phyloP scores from a whole-genome alignment of 2,888 invertebrate species.

The Sericinus montela region DNA sequence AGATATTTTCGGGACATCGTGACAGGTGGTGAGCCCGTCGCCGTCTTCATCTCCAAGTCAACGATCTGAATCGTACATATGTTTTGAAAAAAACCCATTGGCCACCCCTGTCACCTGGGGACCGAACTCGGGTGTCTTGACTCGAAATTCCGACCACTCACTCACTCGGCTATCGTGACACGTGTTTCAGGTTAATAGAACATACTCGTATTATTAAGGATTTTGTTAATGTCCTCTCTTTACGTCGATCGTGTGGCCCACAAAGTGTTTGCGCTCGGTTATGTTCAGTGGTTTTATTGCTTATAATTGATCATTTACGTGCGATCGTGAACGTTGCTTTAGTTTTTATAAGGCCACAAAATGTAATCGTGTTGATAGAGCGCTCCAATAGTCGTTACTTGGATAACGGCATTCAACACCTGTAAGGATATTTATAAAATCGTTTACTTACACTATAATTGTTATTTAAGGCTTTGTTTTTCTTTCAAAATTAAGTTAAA shows the following conservation, averaged over 20 bases:
- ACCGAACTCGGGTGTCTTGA: no score
- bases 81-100: no score
- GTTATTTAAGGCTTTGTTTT: background rate
- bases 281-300: constrained; percentile 42
- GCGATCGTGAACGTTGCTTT: constrained; percentile 22
- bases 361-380: constrained; percentile 8
- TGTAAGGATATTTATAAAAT: constrained; percentile 13
- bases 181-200: background rate
- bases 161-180: no score
- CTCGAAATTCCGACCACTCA: no score
- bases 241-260: background rate
- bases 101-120: no score
- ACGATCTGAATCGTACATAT: no score
- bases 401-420: constrained; percentile 15
- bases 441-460: constrained; percentile 3
- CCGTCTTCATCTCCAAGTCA: no score
- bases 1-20: no score
- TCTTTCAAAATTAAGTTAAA: background rate
- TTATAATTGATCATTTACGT: constrained; percentile 42
- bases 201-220: no score
- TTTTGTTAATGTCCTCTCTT: background rate
- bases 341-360: constrained; percentile 19
- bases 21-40: no score
- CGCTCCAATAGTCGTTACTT: constrained; percentile 8
- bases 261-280: constrained; percentile 25